Conservation (phyloP, 2,888 invertebrate species). For the Mythimna pallens region DNA sequence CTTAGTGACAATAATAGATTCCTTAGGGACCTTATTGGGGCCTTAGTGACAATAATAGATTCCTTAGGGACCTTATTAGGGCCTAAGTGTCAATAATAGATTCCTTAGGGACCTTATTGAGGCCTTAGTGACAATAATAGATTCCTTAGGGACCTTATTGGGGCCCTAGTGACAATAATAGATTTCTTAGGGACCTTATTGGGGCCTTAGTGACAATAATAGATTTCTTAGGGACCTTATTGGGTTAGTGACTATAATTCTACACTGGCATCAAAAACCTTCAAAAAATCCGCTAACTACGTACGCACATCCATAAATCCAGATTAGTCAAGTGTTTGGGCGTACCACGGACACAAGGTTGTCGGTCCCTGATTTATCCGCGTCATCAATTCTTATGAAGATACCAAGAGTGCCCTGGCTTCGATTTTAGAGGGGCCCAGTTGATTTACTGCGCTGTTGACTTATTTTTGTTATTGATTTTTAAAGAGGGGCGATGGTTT, state of each 20-base stretch:
- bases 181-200: too few relatives aligned
- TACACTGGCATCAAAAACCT: neutral
- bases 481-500: conserved; percentile 1
- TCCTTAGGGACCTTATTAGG: too few relatives aligned
- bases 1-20: too few relatives aligned
- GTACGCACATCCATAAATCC: conserved; percentile 79
- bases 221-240: too few relatives aligned
- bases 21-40: too few relatives aligned
- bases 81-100: too few relatives aligned
- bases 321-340: conserved; percentile 87
- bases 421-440: conserved; percentile 73
- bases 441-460: conserved; percentile 62
- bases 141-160: too few relatives aligned
- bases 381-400: conserved; percentile 86
- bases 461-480: conserved; percentile 62
- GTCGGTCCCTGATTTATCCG: conserved; percentile 81
- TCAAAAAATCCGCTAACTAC: conserved; percentile 35
- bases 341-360: conserved; percentile 74
- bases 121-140: too few relatives aligned
- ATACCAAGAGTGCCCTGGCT: conserved; percentile 75
- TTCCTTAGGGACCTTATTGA: too few relatives aligned
- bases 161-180: too few relatives aligned
- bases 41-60: too few relatives aligned
- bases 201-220: too few relatives aligned
- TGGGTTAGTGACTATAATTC: neutral